These are phyloP conservation scores for Melospiza georgiana DNA, from an alignment of 2,113 vertebrate species.

Conservation along the genomic window DNA sequence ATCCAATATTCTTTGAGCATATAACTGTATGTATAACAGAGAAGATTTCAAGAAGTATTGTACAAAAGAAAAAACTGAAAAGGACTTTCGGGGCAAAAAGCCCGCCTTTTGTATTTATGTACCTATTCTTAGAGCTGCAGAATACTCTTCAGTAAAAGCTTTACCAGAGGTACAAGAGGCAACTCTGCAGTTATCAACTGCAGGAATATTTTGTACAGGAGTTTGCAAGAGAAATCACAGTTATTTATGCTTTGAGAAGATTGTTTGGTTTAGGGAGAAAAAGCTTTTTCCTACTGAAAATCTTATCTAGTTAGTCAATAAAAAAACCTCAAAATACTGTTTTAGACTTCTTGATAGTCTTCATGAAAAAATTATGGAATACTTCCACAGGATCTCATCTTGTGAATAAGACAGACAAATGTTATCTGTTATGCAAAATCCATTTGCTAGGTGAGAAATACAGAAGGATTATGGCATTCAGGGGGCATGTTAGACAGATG, in stretches of 20 bases:
- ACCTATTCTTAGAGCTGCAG: not conserved
- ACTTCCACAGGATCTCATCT: not conserved
- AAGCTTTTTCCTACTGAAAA: not conserved
- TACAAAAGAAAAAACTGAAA: not conserved
- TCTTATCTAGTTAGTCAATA: not conserved
- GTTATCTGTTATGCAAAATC: not conserved
- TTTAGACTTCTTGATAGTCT: not conserved
- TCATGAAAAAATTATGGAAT: not conserved
- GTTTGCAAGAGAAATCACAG: not conserved
- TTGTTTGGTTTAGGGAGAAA: not conserved
- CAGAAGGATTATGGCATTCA: not conserved
- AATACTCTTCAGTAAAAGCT: not conserved
- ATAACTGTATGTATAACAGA: not conserved
- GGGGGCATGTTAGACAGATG: not conserved
- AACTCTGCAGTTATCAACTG: not conserved
- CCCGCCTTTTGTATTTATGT: not conserved
- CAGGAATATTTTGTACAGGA: not conserved
- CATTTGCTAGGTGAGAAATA: not conserved
- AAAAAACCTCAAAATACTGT: not conserved
- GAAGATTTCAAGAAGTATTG: not conserved
- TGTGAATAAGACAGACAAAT: not conserved
- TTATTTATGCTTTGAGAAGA: not conserved
- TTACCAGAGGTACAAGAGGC: not conserved
- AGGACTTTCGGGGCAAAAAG: not conserved
- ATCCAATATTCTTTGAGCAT: not conserved